Conservation (phyloP, 2,888 invertebrate species). For the Lasioglossum oenotherae region DNA sequence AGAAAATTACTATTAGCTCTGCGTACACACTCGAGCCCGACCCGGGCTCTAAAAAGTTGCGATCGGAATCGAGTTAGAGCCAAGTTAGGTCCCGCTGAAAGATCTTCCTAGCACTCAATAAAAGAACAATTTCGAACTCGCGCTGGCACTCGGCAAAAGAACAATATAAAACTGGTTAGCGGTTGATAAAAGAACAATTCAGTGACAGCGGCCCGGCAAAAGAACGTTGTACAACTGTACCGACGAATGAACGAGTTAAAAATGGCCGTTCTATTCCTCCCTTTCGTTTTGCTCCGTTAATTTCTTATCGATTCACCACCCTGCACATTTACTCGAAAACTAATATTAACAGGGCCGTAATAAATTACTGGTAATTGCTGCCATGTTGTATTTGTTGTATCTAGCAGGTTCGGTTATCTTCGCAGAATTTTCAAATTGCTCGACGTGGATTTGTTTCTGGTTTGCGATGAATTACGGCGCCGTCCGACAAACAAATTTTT, state of each 20-base stretch:
- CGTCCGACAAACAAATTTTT: background rate
- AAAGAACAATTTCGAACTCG: conserved; percentile 17
- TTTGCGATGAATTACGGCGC: background rate
- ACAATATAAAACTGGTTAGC: conserved; percentile 11
- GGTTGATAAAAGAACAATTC: conserved; percentile 17
- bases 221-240: background rate
- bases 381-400: too few relatives aligned
- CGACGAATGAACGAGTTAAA: conserved; percentile 11
- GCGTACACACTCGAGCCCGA: background rate
- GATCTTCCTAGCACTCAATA: conserved; percentile 10
- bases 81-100: conserved; percentile 4
- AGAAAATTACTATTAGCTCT: conserved; percentile 1
- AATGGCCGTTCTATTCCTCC: background rate
- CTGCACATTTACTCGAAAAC: background rate
- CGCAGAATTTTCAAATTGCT: background rate
- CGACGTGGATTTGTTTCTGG: background rate
- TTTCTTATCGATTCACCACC: background rate
- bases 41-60: background rate
- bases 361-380: too few relatives aligned
- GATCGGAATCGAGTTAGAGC: conserved; percentile 10
- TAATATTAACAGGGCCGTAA: background rate
- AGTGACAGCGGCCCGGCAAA: background rate
- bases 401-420: too few relatives aligned
- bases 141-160: background rate
- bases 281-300: background rate